Evolutionary conservation across 2,113 vertebrate species (phyloP).

Genomic region (Mustelus asterias): DNA sequence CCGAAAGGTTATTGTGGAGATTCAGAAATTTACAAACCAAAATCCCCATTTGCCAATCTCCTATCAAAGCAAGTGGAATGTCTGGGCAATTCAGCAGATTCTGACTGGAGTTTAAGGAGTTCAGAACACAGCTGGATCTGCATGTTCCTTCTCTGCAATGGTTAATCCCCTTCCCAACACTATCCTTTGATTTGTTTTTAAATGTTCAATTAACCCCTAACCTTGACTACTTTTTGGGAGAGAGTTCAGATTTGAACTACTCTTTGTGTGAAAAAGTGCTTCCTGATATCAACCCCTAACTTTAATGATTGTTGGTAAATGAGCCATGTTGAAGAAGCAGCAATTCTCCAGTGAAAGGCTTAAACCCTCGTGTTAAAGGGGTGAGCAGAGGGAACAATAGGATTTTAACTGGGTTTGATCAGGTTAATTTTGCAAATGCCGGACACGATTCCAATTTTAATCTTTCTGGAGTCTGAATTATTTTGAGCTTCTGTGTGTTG

Average conservation of each 20-base stretch:
- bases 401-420: background rate
- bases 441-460: background rate
- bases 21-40: background rate
- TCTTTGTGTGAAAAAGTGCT: background rate
- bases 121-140: background rate
- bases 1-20: background rate
- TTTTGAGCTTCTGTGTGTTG: background rate
- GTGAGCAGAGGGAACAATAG: background rate
- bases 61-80: background rate
- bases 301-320: background rate
- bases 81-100: background rate
- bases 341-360: background rate
- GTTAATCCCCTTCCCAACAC: background rate
- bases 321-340: background rate
- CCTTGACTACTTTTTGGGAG: background rate
- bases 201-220: background rate
- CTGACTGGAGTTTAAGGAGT: background rate
- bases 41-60: background rate
- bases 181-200: background rate
- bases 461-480: background rate
- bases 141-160: too few species aligned
- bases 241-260: background rate
- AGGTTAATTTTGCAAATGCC: background rate
- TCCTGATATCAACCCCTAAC: background rate
- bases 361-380: background rate